These are phyloP conservation scores for Lissocephala sabroskyi DNA, from an alignment of 2,888 invertebrate genomes.

Conservation along the genomic window DNA sequence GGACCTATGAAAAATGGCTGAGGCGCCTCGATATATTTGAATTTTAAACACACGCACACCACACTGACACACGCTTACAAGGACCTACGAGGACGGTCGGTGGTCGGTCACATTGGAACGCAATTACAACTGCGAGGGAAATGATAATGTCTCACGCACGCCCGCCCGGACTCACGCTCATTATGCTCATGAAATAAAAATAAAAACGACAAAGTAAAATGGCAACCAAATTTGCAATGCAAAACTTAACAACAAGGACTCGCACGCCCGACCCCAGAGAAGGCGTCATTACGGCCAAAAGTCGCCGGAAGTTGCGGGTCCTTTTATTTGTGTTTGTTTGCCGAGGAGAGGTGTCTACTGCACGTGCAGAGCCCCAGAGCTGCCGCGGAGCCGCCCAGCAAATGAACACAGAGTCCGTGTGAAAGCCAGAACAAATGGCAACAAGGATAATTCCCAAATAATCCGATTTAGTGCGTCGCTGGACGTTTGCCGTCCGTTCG, in stretches of 20 bases:
- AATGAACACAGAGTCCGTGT: neutral
- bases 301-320: no score
- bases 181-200: conserved; percentile 31
- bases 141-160: conserved; percentile 22
- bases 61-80: conserved; percentile 2
- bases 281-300: conserved; percentile 9
- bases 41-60: conserved; percentile 16
- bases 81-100: no score
- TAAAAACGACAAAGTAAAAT: conserved; percentile 9
- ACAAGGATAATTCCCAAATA: conserved; percentile 59
- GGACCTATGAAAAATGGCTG: no score
- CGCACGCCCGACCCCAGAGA: conserved; percentile 1
- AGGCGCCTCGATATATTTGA: neutral
- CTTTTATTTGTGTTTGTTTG: no score
- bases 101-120: neutral
- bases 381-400: neutral
- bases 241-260: conserved; percentile 6
- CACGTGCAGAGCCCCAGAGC: conserved; percentile 30
- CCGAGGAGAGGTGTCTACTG: no score
- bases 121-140: conserved; percentile 5
- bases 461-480: conserved; percentile 57
- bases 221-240: conserved; percentile 27
- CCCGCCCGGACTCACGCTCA: conserved; percentile 18
- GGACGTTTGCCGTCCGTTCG: no score
- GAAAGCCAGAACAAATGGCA: conserved; percentile 55